Evolutionary conservation across 1,140 invertebrate species (phyloP).

Genomic region (Pristionchus pacificus): DNA sequence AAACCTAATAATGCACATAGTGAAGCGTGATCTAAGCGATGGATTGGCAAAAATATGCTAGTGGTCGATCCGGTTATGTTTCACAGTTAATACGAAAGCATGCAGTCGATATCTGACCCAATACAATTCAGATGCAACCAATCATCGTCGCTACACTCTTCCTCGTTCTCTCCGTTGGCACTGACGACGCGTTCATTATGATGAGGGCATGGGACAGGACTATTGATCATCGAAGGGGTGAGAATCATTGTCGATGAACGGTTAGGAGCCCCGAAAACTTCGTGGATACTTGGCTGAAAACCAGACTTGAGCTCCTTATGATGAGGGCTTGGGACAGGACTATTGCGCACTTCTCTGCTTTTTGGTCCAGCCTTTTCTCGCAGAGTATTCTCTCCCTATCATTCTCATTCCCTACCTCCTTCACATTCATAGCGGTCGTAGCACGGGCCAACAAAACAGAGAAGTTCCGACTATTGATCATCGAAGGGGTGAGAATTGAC

Average conservation of each 20-base stretch:
- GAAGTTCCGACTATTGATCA: neutral
- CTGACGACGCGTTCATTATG: slow-evolving; percentile 62
- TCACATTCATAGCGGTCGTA: neutral
- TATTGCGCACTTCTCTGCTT: slow-evolving; percentile 50
- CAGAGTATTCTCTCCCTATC: no score
- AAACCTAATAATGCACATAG: no score
- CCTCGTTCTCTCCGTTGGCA: slow-evolving; percentile 54
- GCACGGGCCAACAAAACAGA: neutral
- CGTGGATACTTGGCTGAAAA: no score
- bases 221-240: slow-evolving; percentile 36
- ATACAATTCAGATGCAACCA: slow-evolving; percentile 40
- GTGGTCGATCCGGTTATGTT: no score
- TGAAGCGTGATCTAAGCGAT: no score
- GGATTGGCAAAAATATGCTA: no score
- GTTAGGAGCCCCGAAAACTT: no score
- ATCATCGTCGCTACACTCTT: slow-evolving; percentile 50
- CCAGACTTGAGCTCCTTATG: slow-evolving; percentile 65
- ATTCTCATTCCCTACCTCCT: no score
- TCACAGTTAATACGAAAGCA: no score
- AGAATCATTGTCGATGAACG: neutral
- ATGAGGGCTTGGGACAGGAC: slow-evolving; percentile 81
- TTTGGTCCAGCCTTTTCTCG: no score
- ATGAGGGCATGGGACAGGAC: slow-evolving; percentile 81
- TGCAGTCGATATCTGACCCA: no score
- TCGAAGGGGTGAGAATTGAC: neutral